Evolutionary conservation across 2,113 vertebrate species (phyloP).

Genomic region (Microtus richardsoni): DNA sequence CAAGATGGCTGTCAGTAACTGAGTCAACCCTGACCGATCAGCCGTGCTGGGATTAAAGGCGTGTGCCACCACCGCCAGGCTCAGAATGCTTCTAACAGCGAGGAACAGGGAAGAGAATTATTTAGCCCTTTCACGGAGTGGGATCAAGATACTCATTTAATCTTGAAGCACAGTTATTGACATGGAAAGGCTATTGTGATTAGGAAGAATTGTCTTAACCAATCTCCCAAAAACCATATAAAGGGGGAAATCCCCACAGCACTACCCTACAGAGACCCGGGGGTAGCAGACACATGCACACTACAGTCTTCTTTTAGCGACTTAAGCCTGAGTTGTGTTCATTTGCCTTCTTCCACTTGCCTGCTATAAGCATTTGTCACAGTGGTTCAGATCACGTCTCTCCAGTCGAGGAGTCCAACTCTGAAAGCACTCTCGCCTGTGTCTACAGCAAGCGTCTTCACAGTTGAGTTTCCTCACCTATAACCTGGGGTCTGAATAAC

Average conservation of each 20-base stretch:
- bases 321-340: neutral
- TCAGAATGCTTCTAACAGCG: neutral
- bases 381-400: too few species aligned
- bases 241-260: neutral
- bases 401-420: neutral
- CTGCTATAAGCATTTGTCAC: neutral
- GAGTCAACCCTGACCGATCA: neutral
- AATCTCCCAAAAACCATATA: neutral
- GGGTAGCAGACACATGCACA: accelerated
- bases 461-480: neutral
- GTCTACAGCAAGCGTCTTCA: neutral
- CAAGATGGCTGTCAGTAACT: neutral
- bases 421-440: neutral
- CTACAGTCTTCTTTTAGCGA: neutral
- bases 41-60: too few species aligned
- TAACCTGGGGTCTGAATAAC: neutral
- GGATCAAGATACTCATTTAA: neutral
- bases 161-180: neutral
- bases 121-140: neutral
- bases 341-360: neutral
- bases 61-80: too few species aligned
- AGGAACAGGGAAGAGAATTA: neutral
- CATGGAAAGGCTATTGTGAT: neutral
- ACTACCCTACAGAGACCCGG: neutral
- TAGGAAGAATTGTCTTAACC: neutral